Percentiles rank a stretch among this genome's conserved stretches.
These are phyloP conservation scores for Heteractis magnifica DNA, from an alignment of 92 coral and sea anemone species.

Conservation along the genomic window DNA sequence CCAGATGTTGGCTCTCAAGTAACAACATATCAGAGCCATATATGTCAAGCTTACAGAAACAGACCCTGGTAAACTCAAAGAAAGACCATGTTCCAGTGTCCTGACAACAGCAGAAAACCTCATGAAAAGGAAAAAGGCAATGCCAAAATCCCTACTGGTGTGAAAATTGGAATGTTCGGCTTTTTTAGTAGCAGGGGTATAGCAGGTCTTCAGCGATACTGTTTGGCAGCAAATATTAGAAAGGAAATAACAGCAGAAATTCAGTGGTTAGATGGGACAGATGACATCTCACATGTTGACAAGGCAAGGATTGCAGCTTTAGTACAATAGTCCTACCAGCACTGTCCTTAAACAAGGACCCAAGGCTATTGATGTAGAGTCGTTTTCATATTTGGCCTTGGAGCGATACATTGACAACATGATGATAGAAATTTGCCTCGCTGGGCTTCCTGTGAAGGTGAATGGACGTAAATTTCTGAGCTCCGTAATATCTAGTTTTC, in stretches of 20 bases:
- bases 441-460: no score
- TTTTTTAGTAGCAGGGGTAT: not conserved
- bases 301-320: not conserved
- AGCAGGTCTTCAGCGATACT: not conserved
- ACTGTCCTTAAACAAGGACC: constrained; percentile 1
- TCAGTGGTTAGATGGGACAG: not conserved
- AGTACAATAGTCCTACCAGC: not conserved
- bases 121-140: no score
- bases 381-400: constrained; percentile 19
- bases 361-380: constrained; percentile 25
- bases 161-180: not conserved
- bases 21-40: no score
- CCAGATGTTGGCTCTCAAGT: no score
- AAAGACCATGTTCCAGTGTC: no score
- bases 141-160: not conserved
- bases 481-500: constrained; percentile 6
- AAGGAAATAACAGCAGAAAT: not conserved
- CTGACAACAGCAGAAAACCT: no score
- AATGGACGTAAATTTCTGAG: not conserved
- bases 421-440: constrained; percentile 21
- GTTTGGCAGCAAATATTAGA: not conserved
- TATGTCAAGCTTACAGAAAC: no score
- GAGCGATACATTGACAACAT: constrained; percentile 41
- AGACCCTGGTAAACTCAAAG: no score
- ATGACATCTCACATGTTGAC: not conserved